Evolutionary conservation across 2,888 invertebrate genomes (phyloP), one percentile per base, ranked within the genome.

Genomic region (Gordius sp.): DNA sequence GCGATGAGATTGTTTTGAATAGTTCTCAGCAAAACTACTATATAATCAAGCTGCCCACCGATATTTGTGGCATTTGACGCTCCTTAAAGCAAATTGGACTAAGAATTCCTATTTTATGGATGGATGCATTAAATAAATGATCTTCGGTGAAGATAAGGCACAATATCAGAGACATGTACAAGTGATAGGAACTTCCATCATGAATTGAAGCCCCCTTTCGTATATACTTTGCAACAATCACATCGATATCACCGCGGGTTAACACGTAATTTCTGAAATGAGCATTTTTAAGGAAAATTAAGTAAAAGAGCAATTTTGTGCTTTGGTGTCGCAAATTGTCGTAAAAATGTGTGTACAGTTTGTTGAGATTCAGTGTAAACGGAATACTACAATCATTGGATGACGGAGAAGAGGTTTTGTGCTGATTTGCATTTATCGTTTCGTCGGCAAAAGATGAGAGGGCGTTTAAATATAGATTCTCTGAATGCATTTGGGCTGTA

Each of bases 151-250:
- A 73, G 63, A 97, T 89, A 1, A 99, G 75, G 27, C 97, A 73
- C 28, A 93, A 83, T 61, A 97, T 97, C 1, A 97, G 75, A 0
- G 91, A 86, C 87, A 97, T 91, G 71, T 99, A 97, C 63, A 93
- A 89, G 68, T 93, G 93, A 71, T 93, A 91, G 0, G 85, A 85
- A 63, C 67, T 60, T 67, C 68, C 58, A 63, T 63, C 59, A 67
- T 66, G 25, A 13, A 23, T 2, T 2, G 28, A 2, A 2, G 28
- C 28, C 2, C 56, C 33, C 2, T 53, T 68, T 84, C 79, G 71
- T 93, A 91, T 39, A 97, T 69, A 56, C 87, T 85, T 72, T 81
- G 80, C 56, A 93, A 72, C 62, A 97, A 81, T 1, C 93, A 93
- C 58, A 87, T 74, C 74, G 20, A 74, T 67, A 62, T 74, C 72